Evolutionary conservation across 1,140 invertebrate genomes (phyloP).

Genomic region (Lasioglossum baleicum): DNA sequence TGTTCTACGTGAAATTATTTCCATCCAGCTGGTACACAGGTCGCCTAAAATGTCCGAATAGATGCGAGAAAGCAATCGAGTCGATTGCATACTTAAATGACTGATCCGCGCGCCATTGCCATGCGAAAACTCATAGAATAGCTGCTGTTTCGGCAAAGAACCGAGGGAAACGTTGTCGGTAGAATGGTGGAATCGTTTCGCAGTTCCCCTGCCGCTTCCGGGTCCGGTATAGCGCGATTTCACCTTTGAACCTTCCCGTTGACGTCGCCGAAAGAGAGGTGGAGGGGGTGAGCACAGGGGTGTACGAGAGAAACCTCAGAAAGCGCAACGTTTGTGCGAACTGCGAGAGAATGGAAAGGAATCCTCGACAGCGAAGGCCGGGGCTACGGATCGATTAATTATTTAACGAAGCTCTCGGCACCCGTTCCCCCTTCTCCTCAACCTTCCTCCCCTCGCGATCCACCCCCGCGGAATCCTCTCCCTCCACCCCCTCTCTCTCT

Average conservation of each 20-base stretch:
- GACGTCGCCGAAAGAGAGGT: not conserved
- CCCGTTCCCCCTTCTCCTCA: conserved; percentile 2
- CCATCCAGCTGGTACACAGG: no score
- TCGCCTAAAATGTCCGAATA: no score
- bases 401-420: conserved; percentile 52
- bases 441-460: conserved; percentile 9
- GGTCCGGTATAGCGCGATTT: not conserved
- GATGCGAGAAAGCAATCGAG: no score
- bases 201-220: no score
- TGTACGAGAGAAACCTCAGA: conserved; percentile 12
- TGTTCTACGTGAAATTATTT: no score
- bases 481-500: not conserved
- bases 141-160: no score
- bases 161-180: no score
- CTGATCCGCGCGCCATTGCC: no score
- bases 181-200: not conserved
- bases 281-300: no score
- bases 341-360: conserved; percentile 22
- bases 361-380: conserved; percentile 26
- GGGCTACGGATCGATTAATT: conserved; percentile 44
- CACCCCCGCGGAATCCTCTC: not conserved
- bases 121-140: no score
- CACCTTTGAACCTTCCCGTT: conserved; percentile 21
- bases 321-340: conserved; percentile 42
- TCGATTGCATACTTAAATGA: no score